Evolutionary conservation across 35 echinoderm and acorn worm genomes (phyloP).

Genomic region (Apostichopus parvimensis): DNA sequence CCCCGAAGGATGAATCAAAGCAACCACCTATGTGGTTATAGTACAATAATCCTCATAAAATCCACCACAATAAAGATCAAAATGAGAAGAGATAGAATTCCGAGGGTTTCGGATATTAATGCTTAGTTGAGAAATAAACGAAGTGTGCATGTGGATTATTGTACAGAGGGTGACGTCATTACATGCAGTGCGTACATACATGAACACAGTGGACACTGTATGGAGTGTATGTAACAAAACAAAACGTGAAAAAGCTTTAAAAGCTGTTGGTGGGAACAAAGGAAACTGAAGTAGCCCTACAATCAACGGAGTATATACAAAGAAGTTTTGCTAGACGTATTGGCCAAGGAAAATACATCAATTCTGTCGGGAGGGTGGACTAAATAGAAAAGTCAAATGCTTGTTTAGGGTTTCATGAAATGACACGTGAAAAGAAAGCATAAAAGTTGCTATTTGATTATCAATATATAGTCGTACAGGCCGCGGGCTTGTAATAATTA

Average conservation of each 20-base stretch:
- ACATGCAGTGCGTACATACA: slow-evolving; percentile 48
- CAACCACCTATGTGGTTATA: slow-evolving; percentile 30
- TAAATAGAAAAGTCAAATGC: slow-evolving; percentile 16
- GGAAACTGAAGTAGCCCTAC: slow-evolving; percentile 53
- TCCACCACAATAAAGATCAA: slow-evolving; percentile 26
- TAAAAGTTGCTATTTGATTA: neutral
- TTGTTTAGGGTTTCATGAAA: slow-evolving; percentile 1
- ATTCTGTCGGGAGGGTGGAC: neutral
- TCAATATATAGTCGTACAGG: neutral
- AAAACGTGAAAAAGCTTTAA: slow-evolving; percentile 56
- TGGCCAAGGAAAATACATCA: slow-evolving; percentile 12
- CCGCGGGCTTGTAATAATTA: neutral
- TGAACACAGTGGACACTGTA: slow-evolving; percentile 43
- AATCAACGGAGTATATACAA: slow-evolving; percentile 40
- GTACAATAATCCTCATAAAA: slow-evolving; percentile 59
- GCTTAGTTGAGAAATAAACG: slow-evolving; percentile 68
- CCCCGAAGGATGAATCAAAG: slow-evolving; percentile 35
- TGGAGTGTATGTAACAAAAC: slow-evolving; percentile 61
- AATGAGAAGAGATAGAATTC: slow-evolving; percentile 51
- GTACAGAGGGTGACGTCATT: slow-evolving; percentile 52
- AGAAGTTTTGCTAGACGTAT: slow-evolving; percentile 38
- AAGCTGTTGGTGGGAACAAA: slow-evolving; percentile 54
- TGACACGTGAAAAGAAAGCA: neutral
- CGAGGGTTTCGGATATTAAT: slow-evolving; percentile 62
- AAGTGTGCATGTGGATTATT: slow-evolving; percentile 67